Evolutionary conservation across 2,113 vertebrate species (phyloP).

Genomic region (Pampusana beccarii): DNA sequence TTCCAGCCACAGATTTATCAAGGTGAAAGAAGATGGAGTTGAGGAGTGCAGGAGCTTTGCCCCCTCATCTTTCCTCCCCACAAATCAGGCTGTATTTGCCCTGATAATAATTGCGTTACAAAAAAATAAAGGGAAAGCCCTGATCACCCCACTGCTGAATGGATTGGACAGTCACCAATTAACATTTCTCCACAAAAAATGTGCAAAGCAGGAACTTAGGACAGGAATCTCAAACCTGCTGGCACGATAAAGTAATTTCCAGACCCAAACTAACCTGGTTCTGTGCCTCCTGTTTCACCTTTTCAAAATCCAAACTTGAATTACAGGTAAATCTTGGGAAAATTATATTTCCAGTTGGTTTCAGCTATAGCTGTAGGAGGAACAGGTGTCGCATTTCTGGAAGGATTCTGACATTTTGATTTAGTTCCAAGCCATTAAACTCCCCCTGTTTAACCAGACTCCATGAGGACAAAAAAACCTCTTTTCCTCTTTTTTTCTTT

Average conservation of each 20-base stretch:
- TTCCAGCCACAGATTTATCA: background rate
- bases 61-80: fast-evolving
- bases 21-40: background rate
- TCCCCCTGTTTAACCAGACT: background rate
- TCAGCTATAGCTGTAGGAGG: background rate
- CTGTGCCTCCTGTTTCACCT: background rate
- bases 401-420: background rate
- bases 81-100: background rate
- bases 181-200: background rate
- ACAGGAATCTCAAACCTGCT: background rate
- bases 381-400: background rate
- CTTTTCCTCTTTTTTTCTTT: no score
- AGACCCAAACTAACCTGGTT: background rate
- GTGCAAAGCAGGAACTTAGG: background rate
- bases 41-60: background rate
- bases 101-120: fast-evolving
- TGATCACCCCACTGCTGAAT: background rate
- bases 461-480: background rate
- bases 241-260: background rate
- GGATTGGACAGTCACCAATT: background rate
- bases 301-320: background rate
- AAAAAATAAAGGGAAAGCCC: background rate
- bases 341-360: background rate
- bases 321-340: background rate
- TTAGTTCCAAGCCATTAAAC: background rate